Evolutionary conservation across 1,140 invertebrate species (phyloP).

Genomic region (Neodiprion lecontei): DNA sequence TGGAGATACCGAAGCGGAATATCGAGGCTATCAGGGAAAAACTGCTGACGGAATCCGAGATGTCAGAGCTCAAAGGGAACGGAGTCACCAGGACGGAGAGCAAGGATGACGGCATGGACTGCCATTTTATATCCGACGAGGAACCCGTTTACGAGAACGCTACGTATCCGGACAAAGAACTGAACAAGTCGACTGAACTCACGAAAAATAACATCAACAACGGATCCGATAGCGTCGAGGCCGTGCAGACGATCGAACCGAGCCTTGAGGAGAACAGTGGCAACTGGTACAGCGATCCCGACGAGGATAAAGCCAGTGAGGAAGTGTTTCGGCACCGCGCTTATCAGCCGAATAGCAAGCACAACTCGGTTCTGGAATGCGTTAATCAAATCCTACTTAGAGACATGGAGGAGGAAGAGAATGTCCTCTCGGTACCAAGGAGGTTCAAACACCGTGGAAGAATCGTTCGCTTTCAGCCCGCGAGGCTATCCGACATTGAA

Average conservation of each 20-base stretch:
- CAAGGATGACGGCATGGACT: slow-evolving; percentile 57
- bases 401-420: slow-evolving; percentile 62
- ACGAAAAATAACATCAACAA: slow-evolving; percentile 26
- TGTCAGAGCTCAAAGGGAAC: slow-evolving; percentile 13
- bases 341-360: slow-evolving; percentile 62
- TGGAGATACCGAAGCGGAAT: slow-evolving; percentile 31
- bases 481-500: slow-evolving; percentile 57
- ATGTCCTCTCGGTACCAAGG: slow-evolving; percentile 46
- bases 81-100: slow-evolving; percentile 47
- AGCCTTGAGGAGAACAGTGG: slow-evolving; percentile 65
- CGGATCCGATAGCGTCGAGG: slow-evolving; percentile 43
- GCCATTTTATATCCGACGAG: slow-evolving; percentile 53
- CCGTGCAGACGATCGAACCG: slow-evolving; percentile 63
- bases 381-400: slow-evolving; percentile 77
- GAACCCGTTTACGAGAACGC: slow-evolving; percentile 56
- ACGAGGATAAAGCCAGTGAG: slow-evolving; percentile 70
- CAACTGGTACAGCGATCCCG: slow-evolving; percentile 77
- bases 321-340: slow-evolving; percentile 54
- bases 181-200: slow-evolving; percentile 13
- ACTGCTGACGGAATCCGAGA: slow-evolving; percentile 12
- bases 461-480: slow-evolving; percentile 57
- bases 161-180: slow-evolving; percentile 37
- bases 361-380: slow-evolving; percentile 78
- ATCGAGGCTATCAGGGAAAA: background rate
- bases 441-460: slow-evolving; percentile 56